Conservation (phyloP, 2,113 vertebrate species). For the Limnothrissa miodon region DNA sequence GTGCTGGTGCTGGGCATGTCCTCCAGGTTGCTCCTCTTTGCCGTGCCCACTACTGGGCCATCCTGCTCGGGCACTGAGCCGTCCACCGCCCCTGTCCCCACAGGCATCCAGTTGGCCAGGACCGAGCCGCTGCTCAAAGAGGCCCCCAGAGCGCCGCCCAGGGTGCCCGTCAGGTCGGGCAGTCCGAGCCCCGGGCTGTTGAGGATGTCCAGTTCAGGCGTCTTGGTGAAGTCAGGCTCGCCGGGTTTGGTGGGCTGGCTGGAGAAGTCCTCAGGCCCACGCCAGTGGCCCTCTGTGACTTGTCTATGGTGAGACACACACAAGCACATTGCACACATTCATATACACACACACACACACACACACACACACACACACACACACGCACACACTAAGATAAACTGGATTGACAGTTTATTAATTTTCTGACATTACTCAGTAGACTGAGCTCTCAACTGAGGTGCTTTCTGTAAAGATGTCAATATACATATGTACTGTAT, state of each 20-base stretch:
- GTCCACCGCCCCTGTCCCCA: conserved; percentile 53
- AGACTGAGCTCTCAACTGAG: too few species aligned
- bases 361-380: conserved; percentile 26
- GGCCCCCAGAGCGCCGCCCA: conserved; percentile 29
- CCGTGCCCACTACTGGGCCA: conserved; percentile 62
- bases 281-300: conserved; percentile 84
- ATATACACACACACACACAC: conserved; percentile 35
- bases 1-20: conserved; percentile 81
- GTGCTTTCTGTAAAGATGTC: too few species aligned
- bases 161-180: conserved; percentile 67
- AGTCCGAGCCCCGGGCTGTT: conserved; percentile 84
- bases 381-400: too few species aligned
- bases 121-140: conserved; percentile 48
- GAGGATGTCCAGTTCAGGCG: conserved; percentile 82
- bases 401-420: too few species aligned
- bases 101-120: conserved; percentile 67
- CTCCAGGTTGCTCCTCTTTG: conserved; percentile 71
- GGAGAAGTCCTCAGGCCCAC: conserved; percentile 73
- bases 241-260: conserved; percentile 74
- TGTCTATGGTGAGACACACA: conserved; percentile 72
- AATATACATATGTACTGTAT: background rate
- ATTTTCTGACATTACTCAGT: too few species aligned
- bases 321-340: too few species aligned
- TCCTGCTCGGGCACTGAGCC: conserved; percentile 63
- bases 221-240: conserved; percentile 73